These are phyloP conservation scores for Bombus waltoni DNA, from an alignment of 1,140 invertebrate genomes.

Conservation along the genomic window DNA sequence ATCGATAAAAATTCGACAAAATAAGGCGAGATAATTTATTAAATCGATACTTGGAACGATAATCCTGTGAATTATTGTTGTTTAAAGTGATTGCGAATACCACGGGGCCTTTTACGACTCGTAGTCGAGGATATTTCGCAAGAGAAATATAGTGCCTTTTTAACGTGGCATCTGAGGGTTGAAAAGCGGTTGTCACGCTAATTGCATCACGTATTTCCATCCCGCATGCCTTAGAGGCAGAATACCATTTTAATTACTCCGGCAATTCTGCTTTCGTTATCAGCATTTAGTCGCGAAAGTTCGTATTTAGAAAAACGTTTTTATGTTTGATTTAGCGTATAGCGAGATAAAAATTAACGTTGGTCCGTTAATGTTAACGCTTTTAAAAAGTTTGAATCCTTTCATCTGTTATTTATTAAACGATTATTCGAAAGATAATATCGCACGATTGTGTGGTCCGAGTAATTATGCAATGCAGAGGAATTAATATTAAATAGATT, in stretches of 20 bases:
- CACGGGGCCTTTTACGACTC: neutral
- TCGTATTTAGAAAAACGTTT: neutral
- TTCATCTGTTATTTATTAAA: neutral
- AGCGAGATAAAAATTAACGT: neutral
- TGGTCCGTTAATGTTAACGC: too few species aligned
- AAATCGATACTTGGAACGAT: neutral
- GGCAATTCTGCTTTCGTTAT: neutral
- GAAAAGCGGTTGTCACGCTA: slow-evolving; percentile 1
- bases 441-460: too few species aligned
- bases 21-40: neutral
- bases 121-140: slow-evolving; percentile 9
- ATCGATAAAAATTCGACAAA: neutral
- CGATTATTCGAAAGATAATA: neutral
- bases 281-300: neutral
- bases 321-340: neutral
- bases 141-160: neutral
- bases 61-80: neutral
- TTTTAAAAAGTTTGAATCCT: neutral
- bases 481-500: too few species aligned
- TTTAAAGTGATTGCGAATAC: neutral
- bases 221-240: neutral
- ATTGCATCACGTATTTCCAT: slow-evolving; percentile 8
- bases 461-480: too few species aligned
- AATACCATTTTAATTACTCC: neutral
- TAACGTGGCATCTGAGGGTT: neutral